phyloP scores from a whole-genome alignment of 2,797 vertebrate species.

The Gymnothorax javanicus region DNA sequence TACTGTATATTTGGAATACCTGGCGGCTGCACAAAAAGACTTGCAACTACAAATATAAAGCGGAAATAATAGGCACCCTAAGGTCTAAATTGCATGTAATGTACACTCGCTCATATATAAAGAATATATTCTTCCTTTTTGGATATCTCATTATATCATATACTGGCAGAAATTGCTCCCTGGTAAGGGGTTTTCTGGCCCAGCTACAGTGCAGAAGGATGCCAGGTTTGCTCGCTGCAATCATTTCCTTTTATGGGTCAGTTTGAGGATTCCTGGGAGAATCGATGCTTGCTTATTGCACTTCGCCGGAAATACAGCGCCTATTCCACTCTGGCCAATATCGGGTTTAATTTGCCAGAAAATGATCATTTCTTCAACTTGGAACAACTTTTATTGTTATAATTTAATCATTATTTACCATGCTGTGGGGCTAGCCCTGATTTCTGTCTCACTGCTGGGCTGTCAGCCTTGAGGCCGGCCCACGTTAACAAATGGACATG shows the following conservation, averaged over 20 bases:
- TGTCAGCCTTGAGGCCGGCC: not conserved
- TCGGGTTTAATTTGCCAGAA: slow-evolving; percentile 48
- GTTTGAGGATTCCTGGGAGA: slow-evolving; percentile 47
- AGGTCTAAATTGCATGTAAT: not conserved
- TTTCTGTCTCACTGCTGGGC: not conserved
- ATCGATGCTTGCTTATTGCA: slow-evolving; percentile 32
- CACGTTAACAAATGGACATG: not conserved
- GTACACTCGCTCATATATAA: too few species aligned
- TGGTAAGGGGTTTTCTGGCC: not conserved
- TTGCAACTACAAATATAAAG: not conserved
- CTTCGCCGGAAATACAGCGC: slow-evolving; percentile 37
- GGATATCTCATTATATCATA: not conserved
- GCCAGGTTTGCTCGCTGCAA: slow-evolving; percentile 27
- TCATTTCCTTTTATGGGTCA: slow-evolving; percentile 44
- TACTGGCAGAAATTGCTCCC: not conserved
- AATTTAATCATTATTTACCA: not conserved
- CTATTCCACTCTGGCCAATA: slow-evolving; percentile 52
- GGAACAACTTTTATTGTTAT: slow-evolving; percentile 5
- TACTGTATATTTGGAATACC: not conserved
- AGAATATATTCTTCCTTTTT: not conserved
- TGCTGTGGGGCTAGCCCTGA: not conserved
- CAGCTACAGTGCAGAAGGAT: slow-evolving; percentile 19
- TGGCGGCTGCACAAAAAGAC: not conserved
- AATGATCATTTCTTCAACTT: slow-evolving; percentile 30
- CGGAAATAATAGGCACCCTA: not conserved